These are phyloP conservation scores for Geococcyx californianus DNA, from an alignment of 2,113 vertebrate genomes.

Conservation along the genomic window DNA sequence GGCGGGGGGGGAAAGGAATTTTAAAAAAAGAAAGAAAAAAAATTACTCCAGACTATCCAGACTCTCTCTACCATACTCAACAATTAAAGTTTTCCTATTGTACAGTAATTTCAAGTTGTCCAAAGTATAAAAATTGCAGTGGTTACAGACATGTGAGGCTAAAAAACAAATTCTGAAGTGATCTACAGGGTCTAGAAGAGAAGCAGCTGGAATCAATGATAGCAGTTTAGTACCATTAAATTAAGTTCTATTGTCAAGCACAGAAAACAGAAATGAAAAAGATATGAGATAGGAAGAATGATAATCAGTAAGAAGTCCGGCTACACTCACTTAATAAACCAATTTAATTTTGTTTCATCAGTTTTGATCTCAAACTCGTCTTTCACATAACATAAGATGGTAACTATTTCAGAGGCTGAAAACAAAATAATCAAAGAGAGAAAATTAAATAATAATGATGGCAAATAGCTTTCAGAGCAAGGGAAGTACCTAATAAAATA, in stretches of 20 bases:
- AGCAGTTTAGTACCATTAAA: background rate
- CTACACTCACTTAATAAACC: background rate
- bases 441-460: background rate
- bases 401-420: background rate
- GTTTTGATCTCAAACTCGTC: background rate
- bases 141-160: background rate
- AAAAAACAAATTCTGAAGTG: background rate
- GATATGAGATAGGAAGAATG: background rate
- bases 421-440: background rate
- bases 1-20: too few species aligned
- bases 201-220: background rate
- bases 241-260: background rate
- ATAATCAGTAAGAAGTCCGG: background rate
- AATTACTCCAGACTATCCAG: background rate
- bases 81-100: background rate
- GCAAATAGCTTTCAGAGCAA: background rate
- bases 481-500: background rate
- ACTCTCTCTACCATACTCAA: background rate
- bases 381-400: background rate
- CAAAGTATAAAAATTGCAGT: background rate
- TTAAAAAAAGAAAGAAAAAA: background rate
- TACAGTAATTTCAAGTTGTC: background rate
- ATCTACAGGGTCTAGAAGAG: background rate
- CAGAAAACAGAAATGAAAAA: constrained; percentile 16
- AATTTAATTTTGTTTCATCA: background rate